Percentiles rank a stretch among this genome's conserved stretches.
Conservation (phyloP, 2,113 vertebrate species). For the Chamaea fasciata region DNA sequence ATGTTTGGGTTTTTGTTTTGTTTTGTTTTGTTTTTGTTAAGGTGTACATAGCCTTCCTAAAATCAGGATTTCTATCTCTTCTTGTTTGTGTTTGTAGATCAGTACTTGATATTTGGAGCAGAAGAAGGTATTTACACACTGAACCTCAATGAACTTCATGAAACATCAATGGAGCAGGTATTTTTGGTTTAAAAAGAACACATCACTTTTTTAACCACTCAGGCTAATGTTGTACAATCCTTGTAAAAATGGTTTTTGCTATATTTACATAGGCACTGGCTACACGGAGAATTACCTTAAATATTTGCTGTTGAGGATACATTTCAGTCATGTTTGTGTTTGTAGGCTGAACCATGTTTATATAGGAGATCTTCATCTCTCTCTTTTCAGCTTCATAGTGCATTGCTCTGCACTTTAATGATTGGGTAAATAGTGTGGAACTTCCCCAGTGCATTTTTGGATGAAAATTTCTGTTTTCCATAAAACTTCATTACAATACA, state of each 20-base stretch:
- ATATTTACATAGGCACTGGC: neutral
- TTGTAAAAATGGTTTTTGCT: neutral
- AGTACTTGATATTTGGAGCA: slow-evolving; percentile 97
- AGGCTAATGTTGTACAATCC: neutral
- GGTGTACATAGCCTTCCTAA: neutral
- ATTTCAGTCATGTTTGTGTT: neutral
- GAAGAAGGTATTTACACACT: slow-evolving; percentile 98
- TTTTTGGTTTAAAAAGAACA: neutral
- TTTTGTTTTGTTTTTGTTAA: neutral
- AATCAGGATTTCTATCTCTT: neutral
- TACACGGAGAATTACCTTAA: neutral
- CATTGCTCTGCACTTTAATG: neutral
- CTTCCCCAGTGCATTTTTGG: neutral
- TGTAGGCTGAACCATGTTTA: neutral
- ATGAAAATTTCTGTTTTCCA: neutral
- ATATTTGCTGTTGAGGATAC: neutral
- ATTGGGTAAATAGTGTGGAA: neutral
- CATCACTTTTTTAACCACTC: neutral
- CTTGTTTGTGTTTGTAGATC: slow-evolving; percentile 77
- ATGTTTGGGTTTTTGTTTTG: too few relatives aligned
- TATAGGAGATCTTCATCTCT: neutral
- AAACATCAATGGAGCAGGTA: slow-evolving; percentile 98
- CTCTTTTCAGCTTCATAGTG: neutral
- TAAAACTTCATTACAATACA: neutral
- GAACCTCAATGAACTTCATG: slow-evolving; percentile 97